Evolutionary conservation across 2,113 vertebrate species (phyloP), one percentile per base, ranked within the genome.

Genomic region (Sapajus apella): DNA sequence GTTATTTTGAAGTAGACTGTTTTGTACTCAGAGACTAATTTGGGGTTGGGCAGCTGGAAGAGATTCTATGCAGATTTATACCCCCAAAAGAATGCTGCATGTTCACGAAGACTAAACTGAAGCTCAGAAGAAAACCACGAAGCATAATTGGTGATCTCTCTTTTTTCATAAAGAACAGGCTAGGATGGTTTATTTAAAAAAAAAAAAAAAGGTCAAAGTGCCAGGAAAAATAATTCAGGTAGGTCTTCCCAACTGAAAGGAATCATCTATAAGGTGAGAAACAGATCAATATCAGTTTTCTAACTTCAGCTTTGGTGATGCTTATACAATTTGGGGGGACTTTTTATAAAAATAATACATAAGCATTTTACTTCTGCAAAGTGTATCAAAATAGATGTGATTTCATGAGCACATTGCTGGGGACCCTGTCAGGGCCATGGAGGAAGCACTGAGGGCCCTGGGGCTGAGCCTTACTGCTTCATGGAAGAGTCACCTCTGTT

Each of bases 1-100:
- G 64, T 96, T 98, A 98, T 98, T 98, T 98, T 96, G 96, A 98
- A 98, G 94, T 95, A 95, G 83, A 68, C 25, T 83, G 87, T 98
- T 98, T 98, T 98, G 94, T 72, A 98, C 92, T 96, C 98, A 66
- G 21, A 75, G 97, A 96, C 94, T 98, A 97, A 98, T 98, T 97
- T 87, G 96, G 89, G 92, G 96, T 95, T 98, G 97, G 98, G 97
- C 90, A 97, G 97, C 96, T 98, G 97, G 93, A 98, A 98, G 97
- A 97, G 96, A 93, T 85, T 96, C 90, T 98, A 85, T 95, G 95
- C 90, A 98, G 97, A 98, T 97, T 98, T 95, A 96, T 96, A 98
- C 85, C 94, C 97, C 96, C 91, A 89, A 73, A 81, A 97, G 90
- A 97, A 98, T 97, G 96, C 96, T 98, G 80, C 82, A n/a, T 96